Base-by-base conservation (phyloP, 2,797 vertebrate genomes). In the Sphenodon punctatus region DNA sequence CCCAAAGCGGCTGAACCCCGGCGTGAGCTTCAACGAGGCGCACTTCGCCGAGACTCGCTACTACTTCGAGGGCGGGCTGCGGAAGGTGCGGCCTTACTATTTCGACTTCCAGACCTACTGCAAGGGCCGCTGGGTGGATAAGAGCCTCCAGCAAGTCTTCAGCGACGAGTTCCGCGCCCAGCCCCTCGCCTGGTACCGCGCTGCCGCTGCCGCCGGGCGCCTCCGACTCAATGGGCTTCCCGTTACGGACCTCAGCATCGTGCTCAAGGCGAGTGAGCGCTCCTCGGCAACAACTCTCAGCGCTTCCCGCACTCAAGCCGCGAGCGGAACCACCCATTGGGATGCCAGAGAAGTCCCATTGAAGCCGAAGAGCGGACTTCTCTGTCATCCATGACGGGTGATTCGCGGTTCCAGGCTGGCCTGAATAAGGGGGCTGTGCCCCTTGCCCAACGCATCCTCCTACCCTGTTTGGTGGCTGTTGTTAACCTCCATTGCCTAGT, bases 71-170 rank as follows among this genome's bases (percentile, higher is more conserved):
- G 95, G 94, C 1, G 98, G 98, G 2, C 96, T 99, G 66, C 97
- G 99, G 55, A 99, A 99, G 94, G 99, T 99, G 61, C 87, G 86
- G 3, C 98, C 99, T 0, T 99, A 99, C 90, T 98, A 96, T 87
- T 99, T 97, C 76, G 98, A 99, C 65, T 99, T 99, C 81, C 96
- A 93, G 75, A 98, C 97, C 2, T 99, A 99, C 91, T 99, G 99
- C 86, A 99, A 99, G 92, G 98, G 98, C 10, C 97, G 99, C 41
- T 99, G 99, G 98, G 89, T 99, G 51, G 99, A 99, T 45, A 97
- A 94, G 91, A 98, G 90, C 73, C 96, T 99, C 3, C 82, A 95
- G 60, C 95, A 99, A 4, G 98, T 99, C 66, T 99, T 99, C 92
- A 86, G 92, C 80, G 95, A 89, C 7, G 99, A 99, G 93, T 99